Percentiles rank a stretch among this genome's conserved stretches.
These are phyloP conservation scores for Drosophila serrata DNA, from an alignment of 1,140 invertebrate genomes.

Conservation along the genomic window DNA sequence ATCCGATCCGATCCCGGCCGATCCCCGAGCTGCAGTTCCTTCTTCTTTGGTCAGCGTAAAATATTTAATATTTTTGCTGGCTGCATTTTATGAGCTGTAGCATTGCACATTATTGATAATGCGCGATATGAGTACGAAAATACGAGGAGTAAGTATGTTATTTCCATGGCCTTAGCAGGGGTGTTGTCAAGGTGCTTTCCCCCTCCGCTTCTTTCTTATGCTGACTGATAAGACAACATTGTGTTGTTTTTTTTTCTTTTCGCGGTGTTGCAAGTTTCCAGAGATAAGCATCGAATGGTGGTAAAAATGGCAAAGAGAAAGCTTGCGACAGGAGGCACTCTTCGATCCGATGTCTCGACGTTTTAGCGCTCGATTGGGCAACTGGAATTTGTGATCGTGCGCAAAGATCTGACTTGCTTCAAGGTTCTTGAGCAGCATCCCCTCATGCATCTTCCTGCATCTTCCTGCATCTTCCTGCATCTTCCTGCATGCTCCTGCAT, in stretches of 20 bases:
- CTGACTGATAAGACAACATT: conserved; percentile 47
- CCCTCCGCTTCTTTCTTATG: neutral
- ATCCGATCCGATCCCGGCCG: conserved; percentile 22
- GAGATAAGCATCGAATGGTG: conserved; percentile 69
- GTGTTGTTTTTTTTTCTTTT: too few relatives aligned
- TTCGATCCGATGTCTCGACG: conserved; percentile 19
- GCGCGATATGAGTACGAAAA: conserved; percentile 54
- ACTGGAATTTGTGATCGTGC: conserved; percentile 74
- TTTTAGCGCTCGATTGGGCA: conserved; percentile 61
- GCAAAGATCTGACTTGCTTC: conserved; percentile 55
- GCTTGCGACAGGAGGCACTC: conserved; percentile 45
- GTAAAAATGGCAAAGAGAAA: conserved; percentile 69
- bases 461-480: too few relatives aligned
- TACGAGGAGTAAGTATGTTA: neutral
- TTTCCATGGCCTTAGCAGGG: conserved; percentile 54
- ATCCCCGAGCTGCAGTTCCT: conserved; percentile 33
- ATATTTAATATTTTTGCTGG: conserved; percentile 68
- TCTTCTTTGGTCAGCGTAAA: conserved; percentile 58
- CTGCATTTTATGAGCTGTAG: conserved; percentile 78
- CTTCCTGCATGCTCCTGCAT: too few relatives aligned
- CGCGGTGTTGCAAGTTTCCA: conserved; percentile 62
- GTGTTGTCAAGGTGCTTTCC: conserved; percentile 65
- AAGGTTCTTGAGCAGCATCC: conserved; percentile 21
- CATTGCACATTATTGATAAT: conserved; percentile 83
- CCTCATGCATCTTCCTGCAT: neutral